Evolutionary conservation across 1,140 invertebrate genomes (phyloP).

Genomic region (Lordiphosa stackelbergi): DNA sequence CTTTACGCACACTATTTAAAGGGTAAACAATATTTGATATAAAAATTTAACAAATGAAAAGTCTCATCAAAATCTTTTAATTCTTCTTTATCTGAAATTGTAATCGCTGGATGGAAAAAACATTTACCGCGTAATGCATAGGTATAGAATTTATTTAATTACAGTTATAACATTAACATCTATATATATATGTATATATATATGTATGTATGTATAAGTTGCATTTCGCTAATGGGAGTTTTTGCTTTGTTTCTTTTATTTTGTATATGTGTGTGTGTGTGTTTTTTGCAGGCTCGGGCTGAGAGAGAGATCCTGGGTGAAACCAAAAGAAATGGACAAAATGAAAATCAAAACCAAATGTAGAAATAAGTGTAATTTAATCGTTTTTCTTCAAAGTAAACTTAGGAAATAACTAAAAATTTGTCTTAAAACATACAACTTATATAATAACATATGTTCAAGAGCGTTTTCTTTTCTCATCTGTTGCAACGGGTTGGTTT

Average conservation of each 20-base stretch:
- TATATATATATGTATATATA: conserved; percentile 64
- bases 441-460: conserved; percentile 51
- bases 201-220: conserved; percentile 65
- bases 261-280: conserved; percentile 22
- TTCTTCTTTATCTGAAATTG: no score
- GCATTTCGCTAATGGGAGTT: conserved; percentile 57
- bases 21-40: no score
- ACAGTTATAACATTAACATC: conserved; percentile 73
- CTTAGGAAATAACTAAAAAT: conserved; percentile 73
- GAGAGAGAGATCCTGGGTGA: conserved; percentile 35
- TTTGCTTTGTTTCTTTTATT: conserved; percentile 5
- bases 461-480: conserved; percentile 60
- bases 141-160: conserved; percentile 75
- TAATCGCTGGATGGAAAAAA: no score
- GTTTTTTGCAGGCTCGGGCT: background rate
- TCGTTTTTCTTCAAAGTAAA: conserved; percentile 68
- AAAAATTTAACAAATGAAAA: no score
- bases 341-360: conserved; percentile 30
- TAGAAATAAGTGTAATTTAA: conserved; percentile 73
- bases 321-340: conserved; percentile 10
- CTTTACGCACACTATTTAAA: no score
- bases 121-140: conserved; percentile 42
- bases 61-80: no score
- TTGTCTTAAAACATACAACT: conserved; percentile 65
- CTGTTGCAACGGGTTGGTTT: conserved; percentile 49